Evolutionary conservation across 2,888 invertebrate species (phyloP), one percentile per base, ranked within the genome.

Genomic region (Marronus borbonicus): DNA sequence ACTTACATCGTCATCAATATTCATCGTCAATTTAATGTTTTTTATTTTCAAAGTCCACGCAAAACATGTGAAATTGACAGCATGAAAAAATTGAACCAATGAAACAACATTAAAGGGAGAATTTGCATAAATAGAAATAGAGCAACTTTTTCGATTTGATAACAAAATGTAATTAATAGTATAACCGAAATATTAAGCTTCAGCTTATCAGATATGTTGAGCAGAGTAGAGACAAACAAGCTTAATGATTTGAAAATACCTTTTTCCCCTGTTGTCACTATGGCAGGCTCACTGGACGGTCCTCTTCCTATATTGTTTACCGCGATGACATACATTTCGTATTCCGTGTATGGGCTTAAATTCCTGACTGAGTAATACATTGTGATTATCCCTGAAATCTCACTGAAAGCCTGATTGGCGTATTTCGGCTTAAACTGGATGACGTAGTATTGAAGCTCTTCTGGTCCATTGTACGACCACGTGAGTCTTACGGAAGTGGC

Each of bases 381-480:
- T 65, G 97, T 96, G 85, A 96, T 96, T 85, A 98, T 96, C 78
- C 97, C 97, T 79, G 96, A 96, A 86, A 97, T 97, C 89, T 98
- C 97, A 85, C 95, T 95, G 90, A 94, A 97, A 65, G 97, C 96
- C 91, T 96, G 93, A 89, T 96, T 96, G 76, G 97, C 96, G 89
- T 95, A 95, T 91, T 97, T 97, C 65, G 97, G 97, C 88, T 98
- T 98, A 91, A 98, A 98, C 89, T 97, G 97, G 85, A 99, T 96
- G 83, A 98, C 96, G 90, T 98, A 99, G 88, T 98, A 98, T 85
- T 95, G 95, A n/a, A 98, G 92, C 85, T 97, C 97, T 86, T 96
- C 96, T 0, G 95, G 93, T 14, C 94, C 94, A 84, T 94, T 95
- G 89, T 97, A 97, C 0, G 96, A 94, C 99, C 99, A 99, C 14